phyloP scores from a whole-genome alignment of 1,140 invertebrate genomes.

The Calycopis cecrops region DNA sequence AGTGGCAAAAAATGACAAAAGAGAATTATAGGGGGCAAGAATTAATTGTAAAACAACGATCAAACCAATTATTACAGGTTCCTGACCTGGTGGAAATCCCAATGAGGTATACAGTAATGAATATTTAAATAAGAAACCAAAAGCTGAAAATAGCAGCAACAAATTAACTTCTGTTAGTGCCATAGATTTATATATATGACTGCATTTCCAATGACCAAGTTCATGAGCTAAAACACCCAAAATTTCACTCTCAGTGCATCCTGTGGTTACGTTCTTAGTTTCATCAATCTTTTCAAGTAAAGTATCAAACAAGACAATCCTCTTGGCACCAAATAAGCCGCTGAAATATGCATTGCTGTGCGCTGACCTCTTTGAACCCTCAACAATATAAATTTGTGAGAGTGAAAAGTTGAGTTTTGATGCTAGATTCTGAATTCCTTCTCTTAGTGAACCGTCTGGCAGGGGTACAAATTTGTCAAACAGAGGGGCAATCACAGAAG shows the following conservation, averaged over 20 bases:
- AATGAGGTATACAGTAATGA: slow-evolving; percentile 87
- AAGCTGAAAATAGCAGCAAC: slow-evolving; percentile 89
- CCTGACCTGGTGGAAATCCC: slow-evolving; percentile 85
- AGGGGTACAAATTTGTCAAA: slow-evolving; percentile 99
- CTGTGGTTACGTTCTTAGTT: slow-evolving; percentile 75
- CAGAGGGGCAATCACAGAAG: slow-evolving; percentile 96
- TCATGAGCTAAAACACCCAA: slow-evolving; percentile 97
- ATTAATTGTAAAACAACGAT: slow-evolving; percentile 94
- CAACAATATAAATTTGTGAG: slow-evolving; percentile 96
- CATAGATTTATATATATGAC: slow-evolving; percentile 93
- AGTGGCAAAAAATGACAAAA: slow-evolving; percentile 83
- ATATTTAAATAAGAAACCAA: slow-evolving; percentile 90
- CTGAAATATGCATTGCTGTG: slow-evolving; percentile 99
- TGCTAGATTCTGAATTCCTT: slow-evolving; percentile 93
- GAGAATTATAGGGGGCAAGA: slow-evolving; percentile 94
- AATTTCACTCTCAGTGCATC: slow-evolving; percentile 95
- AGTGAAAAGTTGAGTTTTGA: slow-evolving; percentile 93
- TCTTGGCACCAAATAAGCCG: slow-evolving; percentile 97
- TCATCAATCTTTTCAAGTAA: slow-evolving; percentile 79
- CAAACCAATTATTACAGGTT: slow-evolving; percentile 94
- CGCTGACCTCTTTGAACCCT: slow-evolving; percentile 96
- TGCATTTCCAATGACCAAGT: slow-evolving; percentile 97
- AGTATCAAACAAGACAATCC: slow-evolving; percentile 99
- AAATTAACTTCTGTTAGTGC: slow-evolving; percentile 86
- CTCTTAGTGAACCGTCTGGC: slow-evolving; percentile 91